Conservation (phyloP, 2,888 invertebrate genomes). For the Carabus problematicus region DNA sequence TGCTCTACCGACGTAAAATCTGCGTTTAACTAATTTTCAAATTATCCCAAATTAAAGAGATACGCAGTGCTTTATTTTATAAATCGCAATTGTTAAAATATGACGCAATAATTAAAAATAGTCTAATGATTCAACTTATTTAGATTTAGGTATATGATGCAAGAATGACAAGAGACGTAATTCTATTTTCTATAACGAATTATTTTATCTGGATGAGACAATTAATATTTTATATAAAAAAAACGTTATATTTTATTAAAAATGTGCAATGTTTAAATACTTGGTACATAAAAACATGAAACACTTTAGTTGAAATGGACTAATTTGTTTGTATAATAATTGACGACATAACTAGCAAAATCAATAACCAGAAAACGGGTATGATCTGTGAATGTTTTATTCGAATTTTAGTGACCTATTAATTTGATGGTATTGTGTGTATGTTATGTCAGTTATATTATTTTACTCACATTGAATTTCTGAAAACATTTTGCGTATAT, state of each 20-base stretch:
- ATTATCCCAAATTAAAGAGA: not conserved
- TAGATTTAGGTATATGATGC: too few relatives aligned
- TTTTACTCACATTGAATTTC: constrained; percentile 35
- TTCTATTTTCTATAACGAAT: too few relatives aligned
- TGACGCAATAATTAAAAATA: constrained; percentile 10
- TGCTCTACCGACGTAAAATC: too few relatives aligned
- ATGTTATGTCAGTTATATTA: not conserved
- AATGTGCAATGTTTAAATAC: too few relatives aligned
- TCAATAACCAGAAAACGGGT: not conserved
- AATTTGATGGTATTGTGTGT: not conserved
- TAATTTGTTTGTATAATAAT: too few relatives aligned
- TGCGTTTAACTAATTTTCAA: constrained; percentile 1
- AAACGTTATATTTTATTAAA: too few relatives aligned
- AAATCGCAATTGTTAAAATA: not conserved
- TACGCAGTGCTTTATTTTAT: constrained; percentile 20
- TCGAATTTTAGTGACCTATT: not conserved
- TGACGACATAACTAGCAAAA: too few relatives aligned
- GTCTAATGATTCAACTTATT: not conserved
- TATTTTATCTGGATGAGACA: too few relatives aligned
- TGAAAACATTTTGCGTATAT: constrained; percentile 31
- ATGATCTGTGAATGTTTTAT: not conserved
- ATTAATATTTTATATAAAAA: too few relatives aligned
- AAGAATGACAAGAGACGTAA: too few relatives aligned
- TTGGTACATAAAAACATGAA: too few relatives aligned
- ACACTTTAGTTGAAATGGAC: too few relatives aligned